Conservation (phyloP, 2,113 vertebrate genomes). For the Henicopernis longicauda region DNA sequence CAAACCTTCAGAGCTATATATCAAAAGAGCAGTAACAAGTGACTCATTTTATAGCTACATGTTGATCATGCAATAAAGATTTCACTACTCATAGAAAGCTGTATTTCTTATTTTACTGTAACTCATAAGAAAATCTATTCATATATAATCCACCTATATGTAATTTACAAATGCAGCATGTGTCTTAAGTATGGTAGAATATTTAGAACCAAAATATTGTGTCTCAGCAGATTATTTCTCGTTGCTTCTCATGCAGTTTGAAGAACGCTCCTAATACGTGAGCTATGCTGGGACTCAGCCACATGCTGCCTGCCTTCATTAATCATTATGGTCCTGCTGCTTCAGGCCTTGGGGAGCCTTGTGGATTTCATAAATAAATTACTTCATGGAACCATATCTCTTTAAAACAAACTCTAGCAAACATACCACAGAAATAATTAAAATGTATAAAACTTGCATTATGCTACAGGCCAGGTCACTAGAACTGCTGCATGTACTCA, state of each 20-base stretch:
- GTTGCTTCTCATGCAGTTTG: not conserved
- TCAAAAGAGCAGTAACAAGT: not conserved
- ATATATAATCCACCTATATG: not conserved
- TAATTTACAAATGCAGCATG: not conserved
- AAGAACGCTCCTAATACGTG: not conserved
- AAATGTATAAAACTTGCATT: not conserved
- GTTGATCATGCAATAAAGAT: not conserved
- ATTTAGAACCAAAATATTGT: not conserved
- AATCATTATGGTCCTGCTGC: conserved; percentile 12
- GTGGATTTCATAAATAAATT: conserved; percentile 39
- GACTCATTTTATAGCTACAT: not conserved
- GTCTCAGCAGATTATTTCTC: not conserved
- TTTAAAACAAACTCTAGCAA: conserved; percentile 21
- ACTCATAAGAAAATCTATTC: not conserved
- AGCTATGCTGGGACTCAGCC: not conserved
- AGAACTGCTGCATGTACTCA: not conserved
- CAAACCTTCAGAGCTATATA: not conserved
- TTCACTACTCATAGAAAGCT: not conserved
- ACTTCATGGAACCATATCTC: not conserved
- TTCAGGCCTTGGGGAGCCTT: not conserved
- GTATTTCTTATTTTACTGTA: not conserved
- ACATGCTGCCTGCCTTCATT: conserved; percentile 50
- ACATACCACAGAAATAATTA: not conserved
- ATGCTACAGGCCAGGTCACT: not conserved
- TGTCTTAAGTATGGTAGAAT: not conserved